Evolutionary conservation across 2,888 invertebrate genomes (phyloP), one percentile per base, ranked within the genome.

Genomic region (Sipha maydis): DNA sequence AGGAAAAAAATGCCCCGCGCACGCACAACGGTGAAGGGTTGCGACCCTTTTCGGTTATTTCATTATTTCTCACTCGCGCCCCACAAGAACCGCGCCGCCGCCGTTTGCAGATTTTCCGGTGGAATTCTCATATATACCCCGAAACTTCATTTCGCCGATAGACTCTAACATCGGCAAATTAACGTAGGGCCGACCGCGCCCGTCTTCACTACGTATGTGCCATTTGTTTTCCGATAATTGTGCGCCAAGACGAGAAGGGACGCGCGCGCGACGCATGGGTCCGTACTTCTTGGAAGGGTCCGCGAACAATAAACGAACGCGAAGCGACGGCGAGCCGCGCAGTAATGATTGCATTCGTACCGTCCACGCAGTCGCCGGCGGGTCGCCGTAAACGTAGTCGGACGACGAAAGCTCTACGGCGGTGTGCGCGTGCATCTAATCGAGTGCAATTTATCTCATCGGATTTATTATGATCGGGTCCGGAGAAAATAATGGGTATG

Each of bases 11-110:
- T 25, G 17, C 38, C 75, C 61, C 17, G 17, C 38, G 56, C 73
- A 31, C 67, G 25, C 71, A 54, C 54, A 3, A 0, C 34, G 28
- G 21, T 48, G 71, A 80, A 86, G 80, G 86, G 79, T 80, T 28
- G 86, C 71, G 80, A 71, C 73, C 71, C 86, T 61, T 41, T 67
- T n/a, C 31, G 17, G 73, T 73, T 80, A 78, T 88, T 80, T 80
- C 86, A 88, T 88, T 82, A 82, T 88, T 82, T 86, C 79, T 54
- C 56, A 67, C 48, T 54, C 71, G 41, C 41, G 76, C 86, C 85
- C 79, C 71, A 28, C 79, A 80, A 86, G 78, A 38, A 86, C 56
- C 0, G n/a, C 34, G 5, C 21, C 67, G 34, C 77, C 73, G 73
- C 61, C 80, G 80, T 79, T 80, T 82, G 86, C 80, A 80, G 86